Percentiles rank a stretch among this genome's conserved stretches.
Conservation (phyloP, 2,888 invertebrate species). For the Dendrolimus pini region DNA sequence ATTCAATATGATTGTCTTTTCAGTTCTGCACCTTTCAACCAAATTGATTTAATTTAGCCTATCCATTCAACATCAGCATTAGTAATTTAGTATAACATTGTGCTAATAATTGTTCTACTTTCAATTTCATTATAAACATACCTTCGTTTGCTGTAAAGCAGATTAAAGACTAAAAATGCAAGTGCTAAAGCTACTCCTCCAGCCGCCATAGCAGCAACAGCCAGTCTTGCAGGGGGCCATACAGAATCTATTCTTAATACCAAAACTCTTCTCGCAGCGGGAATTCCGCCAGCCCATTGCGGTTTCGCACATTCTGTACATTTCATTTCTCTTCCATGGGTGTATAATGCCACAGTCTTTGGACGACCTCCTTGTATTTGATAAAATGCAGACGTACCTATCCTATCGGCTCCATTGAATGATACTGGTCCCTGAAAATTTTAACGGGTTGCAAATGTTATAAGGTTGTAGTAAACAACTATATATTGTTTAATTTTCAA, state of each 20-base stretch:
- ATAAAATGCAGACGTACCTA: slow-evolving; percentile 90
- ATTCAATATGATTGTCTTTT: too few species aligned
- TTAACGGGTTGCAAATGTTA: too few species aligned
- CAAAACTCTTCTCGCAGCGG: slow-evolving; percentile 86
- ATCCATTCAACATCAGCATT: too few species aligned
- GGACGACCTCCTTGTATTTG: slow-evolving; percentile 90
- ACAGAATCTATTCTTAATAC: slow-evolving; percentile 86
- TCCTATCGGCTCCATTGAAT: slow-evolving; percentile 91
- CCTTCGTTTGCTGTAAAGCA: slow-evolving; percentile 89
- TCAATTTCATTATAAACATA: slow-evolving; percentile 29
- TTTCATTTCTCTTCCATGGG: slow-evolving; percentile 72
- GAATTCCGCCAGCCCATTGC: slow-evolving; percentile 84
- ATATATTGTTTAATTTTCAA: too few species aligned
- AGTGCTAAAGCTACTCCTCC: slow-evolving; percentile 85
- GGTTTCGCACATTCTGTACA: slow-evolving; percentile 85
- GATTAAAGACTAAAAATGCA: slow-evolving; percentile 87
- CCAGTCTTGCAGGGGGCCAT: slow-evolving; percentile 84
- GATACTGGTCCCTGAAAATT: slow-evolving; percentile 89
- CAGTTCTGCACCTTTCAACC: too few species aligned
- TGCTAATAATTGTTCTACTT: too few species aligned
- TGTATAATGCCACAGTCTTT: slow-evolving; percentile 84
- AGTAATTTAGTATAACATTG: too few species aligned
- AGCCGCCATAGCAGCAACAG: slow-evolving; percentile 82
- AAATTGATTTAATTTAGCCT: too few species aligned
- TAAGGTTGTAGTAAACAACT: too few species aligned